Base-by-base conservation (phyloP, 2,888 invertebrate genomes). In the Lingula anatina region DNA sequence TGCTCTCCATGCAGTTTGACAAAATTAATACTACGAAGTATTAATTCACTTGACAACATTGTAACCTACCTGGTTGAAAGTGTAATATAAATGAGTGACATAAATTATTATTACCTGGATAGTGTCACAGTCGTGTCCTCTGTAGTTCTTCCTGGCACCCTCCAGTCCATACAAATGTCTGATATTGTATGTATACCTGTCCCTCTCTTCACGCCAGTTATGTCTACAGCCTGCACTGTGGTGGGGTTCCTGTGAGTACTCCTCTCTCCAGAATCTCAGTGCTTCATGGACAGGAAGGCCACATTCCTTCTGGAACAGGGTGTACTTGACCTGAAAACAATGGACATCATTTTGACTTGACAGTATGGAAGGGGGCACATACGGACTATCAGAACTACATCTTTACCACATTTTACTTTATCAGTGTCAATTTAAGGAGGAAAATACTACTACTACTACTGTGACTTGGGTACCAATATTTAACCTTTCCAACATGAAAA, bases 81-180 rank as follows among this genome's bases (percentile, higher is more conserved):
- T 23, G 21, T 18, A 27, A 27, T 26, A 15, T 23, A 18, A 15
- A 15, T 12, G 18, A 12, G 27, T 9, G 7, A 12, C 9, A 9
- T 27, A 18, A 18, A 15, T 7, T 26, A 43, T 15, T 15, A 31
- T 76, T 61, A 84, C 84, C 73, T 86, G 85, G 42, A 87, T 81
- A 47, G 77, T 65, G 20, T 74, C 62, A 64, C 87, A 87, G 54
- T 79, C 81, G 38, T 83, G 83, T 18, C 83, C 83, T 39, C 75
- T 71, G 61, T 86, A 86, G 61, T 79, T 81, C 61, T 80, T 84
- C 57, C 82, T 79, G n/a, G 81, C 77, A 3, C 87, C 87, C 75
- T 86, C 86, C 44, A 86, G 74, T 0, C 87, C 87, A 78, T 87
- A 87, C 74, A 86, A 78, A 65, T 87, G 87, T 52, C 85, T 78